Base-by-base conservation (phyloP, 2,113 vertebrate genomes). In the Salvelinus alpinus region DNA sequence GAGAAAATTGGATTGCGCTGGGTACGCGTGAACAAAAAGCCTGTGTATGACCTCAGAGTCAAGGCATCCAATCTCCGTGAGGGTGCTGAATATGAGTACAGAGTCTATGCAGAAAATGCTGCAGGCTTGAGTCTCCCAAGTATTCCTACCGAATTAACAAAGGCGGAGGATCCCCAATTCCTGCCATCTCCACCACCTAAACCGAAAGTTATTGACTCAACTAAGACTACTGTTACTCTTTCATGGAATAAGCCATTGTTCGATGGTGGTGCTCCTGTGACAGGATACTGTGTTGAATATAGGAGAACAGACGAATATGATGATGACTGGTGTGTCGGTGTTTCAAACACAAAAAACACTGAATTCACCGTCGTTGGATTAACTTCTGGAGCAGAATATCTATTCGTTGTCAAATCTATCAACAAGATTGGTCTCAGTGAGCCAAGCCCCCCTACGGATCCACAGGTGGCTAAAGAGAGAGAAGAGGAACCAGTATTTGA, bases 21-120 rank as follows among this genome's bases (percentile, higher is more conserved):
- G 98, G 93, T 96, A 67, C 97, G 98, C 76, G 96, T 99, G 29
- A 98, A 99, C 92, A 99, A 99, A 92, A 99, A 96, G 80, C 96
- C 96, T 77, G 97, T 99, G 83, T 99, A 97, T 89, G 98, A 99
- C 88, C 93, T 99, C 60, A 95, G 98, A 92, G 96, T 99, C 68
- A 99, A 99, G 89, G 96, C 98, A 68, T 93, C 95, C 22, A 93
- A 96, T 84, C 95, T 99, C 14, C 95, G 96, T 71, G 93, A 96
- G 74, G 96, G 98, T 71, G 94, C 93, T 88, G 97, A 99, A 88
- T 99, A 99, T 85, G 98, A 99, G 84, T 99, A 96, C 88, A 93
- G 95, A 54, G 98, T 99, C 75, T 97, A 94, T 94, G 97, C 97
- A 85, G 98, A 99, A 91, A 99, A 99, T 85, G 88, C 96, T 88